phyloP scores from a whole-genome alignment of 2,888 invertebrate species.

The Cerceris ruficornis region DNA sequence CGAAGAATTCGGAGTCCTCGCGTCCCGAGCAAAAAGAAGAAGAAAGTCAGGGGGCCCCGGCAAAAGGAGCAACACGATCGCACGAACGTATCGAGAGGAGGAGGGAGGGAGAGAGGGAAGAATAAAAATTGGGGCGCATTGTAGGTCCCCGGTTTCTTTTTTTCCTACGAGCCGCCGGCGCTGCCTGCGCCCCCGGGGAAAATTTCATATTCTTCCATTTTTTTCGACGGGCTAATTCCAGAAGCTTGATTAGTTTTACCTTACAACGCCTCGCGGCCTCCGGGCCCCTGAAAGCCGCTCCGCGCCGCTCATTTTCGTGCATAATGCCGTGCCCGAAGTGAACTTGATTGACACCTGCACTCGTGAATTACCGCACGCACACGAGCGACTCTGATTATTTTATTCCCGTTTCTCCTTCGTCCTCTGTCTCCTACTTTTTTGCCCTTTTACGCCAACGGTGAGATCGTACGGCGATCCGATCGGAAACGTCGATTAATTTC shows the following conservation, averaged over 20 bases:
- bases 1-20: conserved; percentile 65
- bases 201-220: conserved; percentile 70
- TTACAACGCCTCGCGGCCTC: conserved; percentile 50
- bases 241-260: conserved; percentile 76
- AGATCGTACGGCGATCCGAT: too few species aligned
- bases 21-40: conserved; percentile 58
- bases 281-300: conserved; percentile 36
- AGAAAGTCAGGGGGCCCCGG: conserved; percentile 38
- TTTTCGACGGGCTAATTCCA: conserved; percentile 71
- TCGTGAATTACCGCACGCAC: neutral
- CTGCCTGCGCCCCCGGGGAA: conserved; percentile 65
- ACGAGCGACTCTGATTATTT: neutral
- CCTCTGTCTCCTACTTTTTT: neutral
- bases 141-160: conserved; percentile 60
- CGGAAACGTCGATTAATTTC: too few species aligned
- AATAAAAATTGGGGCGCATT: conserved; percentile 73
- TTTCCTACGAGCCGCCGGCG: conserved; percentile 37
- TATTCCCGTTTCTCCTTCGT: neutral
- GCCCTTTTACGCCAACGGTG: too few species aligned
- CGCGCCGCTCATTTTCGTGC: conserved; percentile 33
- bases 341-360: conserved; percentile 33
- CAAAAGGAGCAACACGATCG: conserved; percentile 57
- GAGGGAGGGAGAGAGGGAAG: conserved; percentile 38
- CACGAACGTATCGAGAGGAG: conserved; percentile 26
- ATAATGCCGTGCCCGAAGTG: conserved; percentile 12